These are phyloP conservation scores for Thamnophis sirtalis DNA, from an alignment of 2,113 vertebrate genomes.

Conservation along the genomic window DNA sequence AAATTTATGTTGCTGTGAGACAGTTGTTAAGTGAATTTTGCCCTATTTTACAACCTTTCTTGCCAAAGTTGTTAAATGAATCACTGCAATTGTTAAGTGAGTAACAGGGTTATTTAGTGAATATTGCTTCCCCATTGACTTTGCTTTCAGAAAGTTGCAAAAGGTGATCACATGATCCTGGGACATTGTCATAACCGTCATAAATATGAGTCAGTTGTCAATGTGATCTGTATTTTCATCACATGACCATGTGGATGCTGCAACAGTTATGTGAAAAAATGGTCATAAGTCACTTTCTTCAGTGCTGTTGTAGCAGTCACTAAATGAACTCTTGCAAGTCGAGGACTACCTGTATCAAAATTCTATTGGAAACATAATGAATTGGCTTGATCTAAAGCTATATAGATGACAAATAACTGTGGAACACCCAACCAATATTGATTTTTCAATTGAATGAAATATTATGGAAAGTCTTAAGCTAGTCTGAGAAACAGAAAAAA, in stretches of 20 bases:
- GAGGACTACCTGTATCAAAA: not conserved
- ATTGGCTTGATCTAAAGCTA: not conserved
- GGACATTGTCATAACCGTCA: not conserved
- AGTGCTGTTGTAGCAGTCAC: not conserved
- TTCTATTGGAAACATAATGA: not conserved
- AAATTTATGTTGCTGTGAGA: not conserved
- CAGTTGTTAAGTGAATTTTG: not conserved
- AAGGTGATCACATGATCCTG: not conserved
- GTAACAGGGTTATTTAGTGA: not conserved
- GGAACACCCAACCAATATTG: not conserved
- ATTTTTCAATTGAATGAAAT: not conserved
- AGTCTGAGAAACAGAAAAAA: not conserved
- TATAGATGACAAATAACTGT: not conserved
- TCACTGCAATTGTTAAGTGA: not conserved
- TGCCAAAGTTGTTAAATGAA: not conserved
- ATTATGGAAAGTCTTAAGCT: not conserved
- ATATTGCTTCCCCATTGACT: not conserved
- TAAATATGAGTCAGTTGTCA: not conserved
- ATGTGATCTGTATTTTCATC: not conserved
- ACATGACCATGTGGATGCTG: not conserved
- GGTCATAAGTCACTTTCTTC: not conserved
- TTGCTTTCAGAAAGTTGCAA: not conserved
- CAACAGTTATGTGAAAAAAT: not conserved
- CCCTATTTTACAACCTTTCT: not conserved
- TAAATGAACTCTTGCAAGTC: not conserved